Evolutionary conservation across 1,140 invertebrate species (phyloP).

Genomic region (Zelostemma sp.): DNA sequence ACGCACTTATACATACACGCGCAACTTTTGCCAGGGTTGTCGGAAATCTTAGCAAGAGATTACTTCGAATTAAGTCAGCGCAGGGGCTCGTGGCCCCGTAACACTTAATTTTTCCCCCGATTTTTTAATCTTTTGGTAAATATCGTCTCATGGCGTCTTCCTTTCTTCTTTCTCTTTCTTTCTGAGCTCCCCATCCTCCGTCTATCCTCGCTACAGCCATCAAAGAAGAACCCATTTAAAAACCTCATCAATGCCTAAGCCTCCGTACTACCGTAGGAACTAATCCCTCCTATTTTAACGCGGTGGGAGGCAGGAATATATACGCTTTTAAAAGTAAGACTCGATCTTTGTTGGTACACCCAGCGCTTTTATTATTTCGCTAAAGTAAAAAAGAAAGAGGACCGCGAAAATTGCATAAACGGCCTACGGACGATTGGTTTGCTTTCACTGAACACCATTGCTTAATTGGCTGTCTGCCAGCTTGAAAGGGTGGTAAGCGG

Average conservation of each 20-base stretch:
- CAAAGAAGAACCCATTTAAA: constrained; percentile 73
- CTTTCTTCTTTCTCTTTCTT: constrained; percentile 44
- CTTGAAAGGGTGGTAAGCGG: constrained; percentile 24
- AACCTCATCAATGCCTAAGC: constrained; percentile 73
- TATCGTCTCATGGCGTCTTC: constrained; percentile 60
- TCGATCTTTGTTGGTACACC: constrained; percentile 68
- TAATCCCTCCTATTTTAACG: constrained; percentile 72
- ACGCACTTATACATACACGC: not conserved
- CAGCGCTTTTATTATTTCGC: constrained; percentile 67
- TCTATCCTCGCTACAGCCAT: constrained; percentile 51
- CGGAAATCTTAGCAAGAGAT: constrained; percentile 68
- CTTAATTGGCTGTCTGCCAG: constrained; percentile 23
- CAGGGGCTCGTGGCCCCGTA: constrained; percentile 65
- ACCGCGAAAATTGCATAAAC: constrained; percentile 43
- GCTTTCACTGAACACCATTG: not conserved
- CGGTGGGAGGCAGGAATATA: constrained; percentile 54
- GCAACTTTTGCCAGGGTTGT: constrained; percentile 9
- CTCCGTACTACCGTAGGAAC: constrained; percentile 68
- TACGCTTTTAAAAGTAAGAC: constrained; percentile 68
- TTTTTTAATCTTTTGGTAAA: constrained; percentile 72
- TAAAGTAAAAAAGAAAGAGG: constrained; percentile 23
- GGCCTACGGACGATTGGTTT: constrained; percentile 27
- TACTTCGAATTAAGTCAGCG: constrained; percentile 67
- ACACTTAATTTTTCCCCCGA: constrained; percentile 72
- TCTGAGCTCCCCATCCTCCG: constrained; percentile 38